Evolutionary conservation across 2,888 invertebrate genomes (phyloP).

Genomic region (Morpho helenor): DNA sequence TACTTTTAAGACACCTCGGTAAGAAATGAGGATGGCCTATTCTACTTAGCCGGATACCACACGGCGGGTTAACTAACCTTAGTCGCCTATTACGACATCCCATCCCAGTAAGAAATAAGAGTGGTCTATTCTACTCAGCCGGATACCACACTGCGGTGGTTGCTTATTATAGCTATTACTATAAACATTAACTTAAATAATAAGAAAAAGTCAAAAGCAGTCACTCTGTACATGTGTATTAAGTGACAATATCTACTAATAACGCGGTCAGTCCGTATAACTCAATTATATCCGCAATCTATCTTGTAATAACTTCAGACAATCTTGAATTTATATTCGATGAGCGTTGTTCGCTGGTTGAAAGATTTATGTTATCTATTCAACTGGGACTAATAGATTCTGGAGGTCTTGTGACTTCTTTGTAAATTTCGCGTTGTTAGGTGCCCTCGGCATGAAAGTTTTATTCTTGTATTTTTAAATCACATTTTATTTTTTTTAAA

Average conservation of each 20-base stretch:
- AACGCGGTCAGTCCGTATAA: constrained; percentile 35
- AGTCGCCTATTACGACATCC: too few relatives aligned
- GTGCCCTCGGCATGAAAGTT: too few relatives aligned
- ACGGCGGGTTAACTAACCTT: too few relatives aligned
- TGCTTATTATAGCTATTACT: neutral
- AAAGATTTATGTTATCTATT: neutral
- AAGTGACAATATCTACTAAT: neutral
- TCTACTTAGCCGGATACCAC: too few relatives aligned
- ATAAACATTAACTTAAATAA: neutral
- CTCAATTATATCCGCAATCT: constrained; percentile 43
- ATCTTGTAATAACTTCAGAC: constrained; percentile 37
- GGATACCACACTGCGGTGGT: neutral
- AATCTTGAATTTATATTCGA: constrained; percentile 14
- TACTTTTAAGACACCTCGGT: too few relatives aligned
- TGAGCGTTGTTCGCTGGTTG: neutral
- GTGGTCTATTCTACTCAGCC: too few relatives aligned
- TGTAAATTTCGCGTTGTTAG: too few relatives aligned
- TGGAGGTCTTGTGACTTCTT: too few relatives aligned
- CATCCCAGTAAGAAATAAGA: too few relatives aligned
- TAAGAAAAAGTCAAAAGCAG: neutral
- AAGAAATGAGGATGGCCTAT: too few relatives aligned
- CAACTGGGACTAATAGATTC: too few relatives aligned
- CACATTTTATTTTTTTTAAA: neutral
- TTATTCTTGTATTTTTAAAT: neutral
- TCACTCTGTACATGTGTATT: neutral